These are phyloP conservation scores for Gobio occitaniae DNA, from an alignment of 2,797 vertebrate species.

Conservation along the genomic window DNA sequence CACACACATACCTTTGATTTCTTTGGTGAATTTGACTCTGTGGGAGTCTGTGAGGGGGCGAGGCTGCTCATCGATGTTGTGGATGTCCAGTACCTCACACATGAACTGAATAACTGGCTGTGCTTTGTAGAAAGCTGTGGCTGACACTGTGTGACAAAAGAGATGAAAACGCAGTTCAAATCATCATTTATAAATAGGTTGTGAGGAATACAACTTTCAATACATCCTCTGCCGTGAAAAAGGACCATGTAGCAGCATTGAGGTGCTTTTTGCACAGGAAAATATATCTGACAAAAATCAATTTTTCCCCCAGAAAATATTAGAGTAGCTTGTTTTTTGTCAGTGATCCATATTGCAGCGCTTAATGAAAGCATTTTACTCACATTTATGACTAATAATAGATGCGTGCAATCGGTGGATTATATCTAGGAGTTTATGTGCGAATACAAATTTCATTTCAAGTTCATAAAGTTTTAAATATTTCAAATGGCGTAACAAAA, in stretches of 20 bases:
- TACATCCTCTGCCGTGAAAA: not conserved
- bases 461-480: too few relatives aligned
- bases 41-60: constrained; percentile 98
- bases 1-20: constrained; percentile 91
- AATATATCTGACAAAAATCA: too few relatives aligned
- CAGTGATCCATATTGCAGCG: too few relatives aligned
- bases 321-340: too few relatives aligned
- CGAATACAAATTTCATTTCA: too few relatives aligned
- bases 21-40: constrained; percentile 99
- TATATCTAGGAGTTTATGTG: too few relatives aligned
- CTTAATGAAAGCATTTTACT: too few relatives aligned
- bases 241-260: not conserved
- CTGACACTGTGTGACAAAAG: constrained; percentile 85
- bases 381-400: too few relatives aligned
- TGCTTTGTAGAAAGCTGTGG: constrained; percentile 99
- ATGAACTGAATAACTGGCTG: constrained; percentile 99
- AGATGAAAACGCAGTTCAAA: not conserved
- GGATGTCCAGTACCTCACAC: constrained; percentile 99
- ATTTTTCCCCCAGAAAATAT: too few relatives aligned
- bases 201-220: not conserved
- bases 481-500: too few relatives aligned
- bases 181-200: not conserved
- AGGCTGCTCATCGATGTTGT: constrained; percentile 99
- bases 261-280: not conserved
- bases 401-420: too few relatives aligned